These are phyloP conservation scores for Meles meles DNA, from an alignment of 2,113 vertebrate species.

Conservation along the genomic window DNA sequence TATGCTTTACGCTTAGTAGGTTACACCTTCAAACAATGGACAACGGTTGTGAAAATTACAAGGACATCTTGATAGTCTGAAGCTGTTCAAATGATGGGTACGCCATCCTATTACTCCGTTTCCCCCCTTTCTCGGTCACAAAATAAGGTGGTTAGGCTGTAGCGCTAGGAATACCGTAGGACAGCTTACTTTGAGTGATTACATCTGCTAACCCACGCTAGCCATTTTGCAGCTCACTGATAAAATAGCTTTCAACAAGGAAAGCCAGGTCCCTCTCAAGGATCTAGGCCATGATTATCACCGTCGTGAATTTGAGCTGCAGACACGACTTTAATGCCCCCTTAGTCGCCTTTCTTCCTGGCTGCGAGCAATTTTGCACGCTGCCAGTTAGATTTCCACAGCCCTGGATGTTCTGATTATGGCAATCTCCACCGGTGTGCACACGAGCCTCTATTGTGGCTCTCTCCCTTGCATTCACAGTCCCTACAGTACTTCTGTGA, in stretches of 20 bases:
- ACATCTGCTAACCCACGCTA: slow-evolving; percentile 54
- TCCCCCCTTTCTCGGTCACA: slow-evolving; percentile 59
- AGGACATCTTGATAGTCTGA: slow-evolving; percentile 54
- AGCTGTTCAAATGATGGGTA: slow-evolving; percentile 9
- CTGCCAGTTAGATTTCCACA: not conserved
- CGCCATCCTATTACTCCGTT: slow-evolving; percentile 42
- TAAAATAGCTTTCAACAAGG: slow-evolving; percentile 27
- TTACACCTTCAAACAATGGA: slow-evolving; percentile 50
- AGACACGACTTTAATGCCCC: not conserved
- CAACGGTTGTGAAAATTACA: slow-evolving; percentile 69
- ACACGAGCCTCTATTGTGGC: not conserved
- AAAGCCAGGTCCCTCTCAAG: not conserved
- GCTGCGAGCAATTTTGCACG: not conserved
- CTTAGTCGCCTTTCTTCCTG: not conserved
- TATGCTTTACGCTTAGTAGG: slow-evolving; percentile 66
- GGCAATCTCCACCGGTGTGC: not conserved
- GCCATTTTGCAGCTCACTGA: slow-evolving; percentile 28
- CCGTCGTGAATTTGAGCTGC: not conserved
- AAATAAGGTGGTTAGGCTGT: slow-evolving; percentile 58
- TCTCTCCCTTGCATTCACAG: slow-evolving; percentile 57
- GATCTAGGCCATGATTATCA: not conserved
- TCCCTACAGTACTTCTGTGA: slow-evolving; percentile 44
- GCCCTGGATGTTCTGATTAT: not conserved
- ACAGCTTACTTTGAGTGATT: slow-evolving; percentile 74
- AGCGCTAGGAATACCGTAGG: slow-evolving; percentile 33